Evolutionary conservation across 2,113 vertebrate species (phyloP), one percentile per base, ranked within the genome.

Genomic region (Ameiurus melas): DNA sequence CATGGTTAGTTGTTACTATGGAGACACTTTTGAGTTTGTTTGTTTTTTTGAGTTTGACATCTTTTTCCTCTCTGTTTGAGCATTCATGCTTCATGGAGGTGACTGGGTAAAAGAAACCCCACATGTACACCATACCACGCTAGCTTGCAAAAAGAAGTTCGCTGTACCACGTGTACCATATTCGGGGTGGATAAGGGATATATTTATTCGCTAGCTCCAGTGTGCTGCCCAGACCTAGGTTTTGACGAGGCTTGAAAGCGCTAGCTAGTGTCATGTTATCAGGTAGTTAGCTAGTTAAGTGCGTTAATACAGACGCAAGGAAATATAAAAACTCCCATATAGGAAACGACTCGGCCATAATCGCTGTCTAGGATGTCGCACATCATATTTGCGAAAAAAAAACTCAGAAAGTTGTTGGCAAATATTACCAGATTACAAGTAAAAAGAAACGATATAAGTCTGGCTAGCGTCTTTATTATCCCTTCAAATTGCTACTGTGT

Each of bases 1-100:
- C 30, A 43, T 62, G 62, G 39, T 51, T 84, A 84, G 25, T 30
- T 36, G 47, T 55, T 80, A 62, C 70, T 78, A 86, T 78, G 80
- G 43, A 47, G 43, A 47, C 43, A 47, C 43, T 47, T 47, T 47
- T 47, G 43, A 47, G 6, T 5, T 0, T 47, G 6, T 47, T 43
- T 39, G 1, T 43, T 43, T 47, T 47, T 47, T 47, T 47, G 43
- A 47, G 43, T 6, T 43, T 43, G 33, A 75, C 8, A 7, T 75
- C 36, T 75, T 39, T 75, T 43, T 73, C 66, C 66, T 70, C 66
- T 70, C 6, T 7, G 36, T 47, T 51, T 16, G 22, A 51, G 47
- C 75, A 16, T 78, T n/a, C 43, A 51, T 22, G 7, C 68, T 33
- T 33, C 30, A 36, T 30, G 27, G 7, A 2, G 70, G 70, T 20